Evolutionary conservation across 30 jellyfish, hydroid and myxozoan genomes (phyloP), one percentile per base, ranked within the genome.

Genomic region (Catostylus mosaicus): DNA sequence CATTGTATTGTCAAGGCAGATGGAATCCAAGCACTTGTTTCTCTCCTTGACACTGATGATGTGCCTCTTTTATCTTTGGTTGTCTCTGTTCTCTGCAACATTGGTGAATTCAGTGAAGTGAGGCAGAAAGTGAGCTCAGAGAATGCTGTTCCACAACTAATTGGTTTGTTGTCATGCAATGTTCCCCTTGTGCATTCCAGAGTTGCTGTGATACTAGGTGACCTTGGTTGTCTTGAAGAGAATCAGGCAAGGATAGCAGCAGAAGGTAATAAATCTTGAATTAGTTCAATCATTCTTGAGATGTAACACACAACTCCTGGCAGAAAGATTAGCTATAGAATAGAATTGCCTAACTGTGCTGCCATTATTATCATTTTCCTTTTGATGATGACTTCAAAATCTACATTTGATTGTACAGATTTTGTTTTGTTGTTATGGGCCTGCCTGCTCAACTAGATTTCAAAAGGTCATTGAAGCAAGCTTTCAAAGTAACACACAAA

Each of bases 181-280:
- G 75, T 52, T 31, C 34, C 83, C n/a, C 35, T 78, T 27, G 87
- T 86, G 8, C 86, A 64, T 59, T 86, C 96, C 6, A 67, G 96
- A 50, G 90, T 67, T 46, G 86, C 89, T 27, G 96, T 86, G 2
- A 63, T 86, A 1, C 23, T 86, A 9, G 96, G 89, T 0, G 96
- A 86, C 61, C 85, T 86, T 40, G 96, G 84, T 0, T 86, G 96
- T 67, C 62, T 67, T 65, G 87, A 47, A 33, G 86, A 67, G n/a
- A 67, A 67, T 40, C 96, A 76, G 66, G 65, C 31, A 33, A 31
- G 8, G 14, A 67, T 86, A 8, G 96, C 96, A 24, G 74, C 62
- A 9, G 87, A 77, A 76, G 96, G 96, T 67, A 27, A 8, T 62
- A 30, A 43, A 8, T n/a, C n/a, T n/a, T n/a, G n/a, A n/a, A n/a